Conservation (phyloP, 2,888 invertebrate species). For the Halictus ligatus region DNA sequence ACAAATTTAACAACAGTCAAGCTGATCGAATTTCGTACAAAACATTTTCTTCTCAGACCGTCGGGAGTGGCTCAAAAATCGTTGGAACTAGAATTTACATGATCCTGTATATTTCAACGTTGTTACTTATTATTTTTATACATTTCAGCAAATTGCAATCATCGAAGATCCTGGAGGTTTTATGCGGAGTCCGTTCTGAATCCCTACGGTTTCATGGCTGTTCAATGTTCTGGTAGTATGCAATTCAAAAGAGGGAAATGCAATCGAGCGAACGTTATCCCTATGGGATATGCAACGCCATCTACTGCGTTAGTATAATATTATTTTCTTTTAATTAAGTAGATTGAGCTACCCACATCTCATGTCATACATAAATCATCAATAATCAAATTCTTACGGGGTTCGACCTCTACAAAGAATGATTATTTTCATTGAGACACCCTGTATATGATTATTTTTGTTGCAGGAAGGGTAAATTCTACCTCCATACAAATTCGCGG, state of each 20-base stretch:
- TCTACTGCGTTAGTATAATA: constrained; percentile 69
- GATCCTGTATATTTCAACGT: neutral
- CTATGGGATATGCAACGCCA: constrained; percentile 77
- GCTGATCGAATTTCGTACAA: neutral
- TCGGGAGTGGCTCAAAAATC: neutral
- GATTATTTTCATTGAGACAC: neutral
- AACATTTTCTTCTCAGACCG: neutral
- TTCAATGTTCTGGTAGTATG: constrained; percentile 56
- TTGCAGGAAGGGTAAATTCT: constrained; percentile 72
- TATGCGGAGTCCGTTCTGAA: constrained; percentile 84
- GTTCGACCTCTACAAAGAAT: too few species aligned
- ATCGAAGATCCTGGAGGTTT: constrained; percentile 85
- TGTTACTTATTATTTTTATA: neutral
- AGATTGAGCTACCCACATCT: neutral
- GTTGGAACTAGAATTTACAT: neutral
- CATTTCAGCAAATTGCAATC: constrained; percentile 85
- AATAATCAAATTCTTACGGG: too few species aligned
- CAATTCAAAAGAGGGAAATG: constrained; percentile 50
- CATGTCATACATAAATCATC: neutral
- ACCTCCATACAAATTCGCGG: neutral
- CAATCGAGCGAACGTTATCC: constrained; percentile 22
- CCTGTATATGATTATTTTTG: neutral
- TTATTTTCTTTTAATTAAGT: neutral
- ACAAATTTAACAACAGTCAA: neutral
- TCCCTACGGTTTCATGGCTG: constrained; percentile 82